Evolutionary conservation across 2,113 vertebrate genomes (phyloP).

Genomic region (Kobus ellipsiprymnus): DNA sequence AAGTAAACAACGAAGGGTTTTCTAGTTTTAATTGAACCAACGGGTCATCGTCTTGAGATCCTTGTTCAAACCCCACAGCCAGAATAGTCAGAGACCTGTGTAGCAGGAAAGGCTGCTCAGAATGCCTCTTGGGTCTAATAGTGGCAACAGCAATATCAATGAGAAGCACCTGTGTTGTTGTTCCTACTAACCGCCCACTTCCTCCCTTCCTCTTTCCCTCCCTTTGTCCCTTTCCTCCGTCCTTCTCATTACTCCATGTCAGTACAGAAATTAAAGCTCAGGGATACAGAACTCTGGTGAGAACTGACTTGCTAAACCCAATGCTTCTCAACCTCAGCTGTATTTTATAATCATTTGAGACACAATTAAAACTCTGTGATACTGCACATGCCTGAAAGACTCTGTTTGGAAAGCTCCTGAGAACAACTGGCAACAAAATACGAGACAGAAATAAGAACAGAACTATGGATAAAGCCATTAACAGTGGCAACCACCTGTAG

Average conservation of each 20-base stretch:
- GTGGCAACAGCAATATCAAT: background rate
- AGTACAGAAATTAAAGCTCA: background rate
- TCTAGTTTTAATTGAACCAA: background rate
- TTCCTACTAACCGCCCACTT: background rate
- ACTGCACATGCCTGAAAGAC: background rate
- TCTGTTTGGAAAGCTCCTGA: background rate
- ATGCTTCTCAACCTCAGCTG: background rate
- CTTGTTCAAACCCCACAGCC: background rate
- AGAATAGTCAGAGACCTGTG: background rate
- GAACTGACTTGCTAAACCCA: background rate
- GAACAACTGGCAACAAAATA: background rate
- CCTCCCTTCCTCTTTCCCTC: rapidly evolving
- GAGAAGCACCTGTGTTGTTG: background rate
- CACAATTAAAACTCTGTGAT: background rate
- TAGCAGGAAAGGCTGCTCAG: background rate
- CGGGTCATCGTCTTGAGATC: background rate
- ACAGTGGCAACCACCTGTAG: background rate
- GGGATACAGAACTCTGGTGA: background rate
- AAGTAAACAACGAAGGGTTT: background rate
- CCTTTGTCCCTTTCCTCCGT: background rate
- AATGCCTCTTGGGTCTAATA: background rate
- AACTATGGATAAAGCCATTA: background rate
- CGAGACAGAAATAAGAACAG: background rate
- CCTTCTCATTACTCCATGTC: background rate
- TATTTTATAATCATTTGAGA: background rate